Conservation (phyloP, 2,113 vertebrate species). For the Festucalex cinctus region DNA sequence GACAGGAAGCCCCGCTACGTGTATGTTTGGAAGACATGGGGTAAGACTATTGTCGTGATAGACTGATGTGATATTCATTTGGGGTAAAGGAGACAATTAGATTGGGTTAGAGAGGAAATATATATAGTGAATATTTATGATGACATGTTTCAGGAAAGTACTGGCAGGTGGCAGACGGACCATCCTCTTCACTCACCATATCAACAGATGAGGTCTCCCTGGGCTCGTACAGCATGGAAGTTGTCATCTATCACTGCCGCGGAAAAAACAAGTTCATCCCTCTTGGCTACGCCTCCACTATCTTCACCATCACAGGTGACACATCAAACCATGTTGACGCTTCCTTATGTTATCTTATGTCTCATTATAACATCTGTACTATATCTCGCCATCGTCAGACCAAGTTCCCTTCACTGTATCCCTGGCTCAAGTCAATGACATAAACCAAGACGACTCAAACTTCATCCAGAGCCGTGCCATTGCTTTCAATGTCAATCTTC, state of each 20-base stretch:
- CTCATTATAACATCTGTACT: background rate
- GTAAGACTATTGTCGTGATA: slow-evolving; percentile 62
- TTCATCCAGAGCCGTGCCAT: slow-evolving; percentile 88
- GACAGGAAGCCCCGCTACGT: slow-evolving; percentile 76
- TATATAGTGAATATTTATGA: background rate
- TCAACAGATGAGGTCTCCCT: slow-evolving; percentile 74
- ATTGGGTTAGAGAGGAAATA: background rate
- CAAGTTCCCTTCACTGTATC: slow-evolving; percentile 85
- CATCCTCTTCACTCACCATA: slow-evolving; percentile 79
- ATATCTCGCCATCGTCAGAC: slow-evolving; percentile 67
- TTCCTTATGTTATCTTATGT: background rate
- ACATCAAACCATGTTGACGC: background rate
- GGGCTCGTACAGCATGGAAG: slow-evolving; percentile 88
- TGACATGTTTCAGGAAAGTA: slow-evolving; percentile 74
- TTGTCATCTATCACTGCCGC: slow-evolving; percentile 86
- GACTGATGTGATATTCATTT: too few species aligned
- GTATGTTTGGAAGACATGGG: slow-evolving; percentile 91
- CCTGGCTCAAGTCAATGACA: slow-evolving; percentile 77
- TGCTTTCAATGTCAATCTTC: slow-evolving; percentile 79
- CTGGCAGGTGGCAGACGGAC: slow-evolving; percentile 89
- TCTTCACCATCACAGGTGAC: slow-evolving; percentile 85
- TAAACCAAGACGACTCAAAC: slow-evolving; percentile 69
- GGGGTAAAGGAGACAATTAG: too few species aligned
- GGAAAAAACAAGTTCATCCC: slow-evolving; percentile 83
- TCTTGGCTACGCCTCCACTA: slow-evolving; percentile 76